Evolutionary conservation across 2,113 vertebrate genomes (phyloP), one percentile per base, ranked within the genome.

Genomic region (Myanophis thanlyinensis): DNA sequence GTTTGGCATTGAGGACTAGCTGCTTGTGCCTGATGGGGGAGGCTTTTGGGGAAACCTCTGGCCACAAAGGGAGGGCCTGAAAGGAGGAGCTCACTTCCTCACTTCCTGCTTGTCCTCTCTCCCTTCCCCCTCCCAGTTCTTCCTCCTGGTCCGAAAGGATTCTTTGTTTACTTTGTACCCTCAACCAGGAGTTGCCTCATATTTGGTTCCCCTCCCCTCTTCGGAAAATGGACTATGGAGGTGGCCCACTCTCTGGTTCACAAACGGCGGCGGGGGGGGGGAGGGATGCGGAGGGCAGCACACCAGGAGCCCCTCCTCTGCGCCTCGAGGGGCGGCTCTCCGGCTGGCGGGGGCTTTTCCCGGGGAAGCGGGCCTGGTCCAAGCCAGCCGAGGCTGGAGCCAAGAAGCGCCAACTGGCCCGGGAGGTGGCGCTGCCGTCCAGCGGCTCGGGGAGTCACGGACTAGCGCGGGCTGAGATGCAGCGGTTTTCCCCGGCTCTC

Each of bases 1-100:
- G 73, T 89, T 94, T 92, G 92, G 84, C 87, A 80, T n/a, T 10
- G 84, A 62, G 91, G 95, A 95, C 96, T 51, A 91, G 95, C 49
- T 27, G 62, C 93, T 80, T 88, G 18, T 48, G 44, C 49, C 85
- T 85, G 59, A 2, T 6, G 9, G 62, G 92, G 95, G 95, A 93
- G 89, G 94, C 90, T 5, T 0, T 25, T 9, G 49, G 22, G 40
- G 22, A 88, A 88, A 54, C 89, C 95, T 94, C 88, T 91, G 8
- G 22, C 48, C 92, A 73, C 0, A 52, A 89, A 27, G 49, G n/a
- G n/a, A n/a, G n/a, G n/a, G n/a, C n/a, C n/a, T n/a, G n/a, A n/a
- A n/a, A n/a, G n/a, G n/a, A n/a, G n/a, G n/a, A n/a, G n/a, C n/a
- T n/a, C n/a, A n/a, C n/a, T n/a, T n/a, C n/a, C n/a, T n/a, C n/a